phyloP scores from a whole-genome alignment of 2,888 invertebrate species.

The Danaus chrysippus region DNA sequence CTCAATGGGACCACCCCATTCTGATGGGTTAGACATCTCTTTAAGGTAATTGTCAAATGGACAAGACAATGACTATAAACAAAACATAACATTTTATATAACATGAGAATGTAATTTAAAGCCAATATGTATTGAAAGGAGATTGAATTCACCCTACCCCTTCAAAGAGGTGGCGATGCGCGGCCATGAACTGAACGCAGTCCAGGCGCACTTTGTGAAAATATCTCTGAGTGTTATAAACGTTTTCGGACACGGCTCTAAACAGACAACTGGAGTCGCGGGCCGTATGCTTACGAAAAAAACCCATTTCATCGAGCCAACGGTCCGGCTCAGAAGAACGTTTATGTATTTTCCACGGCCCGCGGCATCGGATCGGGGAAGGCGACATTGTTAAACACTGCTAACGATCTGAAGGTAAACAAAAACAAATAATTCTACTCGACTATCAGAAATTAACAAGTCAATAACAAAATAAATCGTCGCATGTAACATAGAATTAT shows the following conservation, averaged over 20 bases:
- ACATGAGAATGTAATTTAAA: slow-evolving; percentile 1
- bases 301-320: slow-evolving; percentile 88
- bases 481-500: slow-evolving; percentile 10
- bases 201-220: slow-evolving; percentile 86
- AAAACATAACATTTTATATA: slow-evolving; percentile 42
- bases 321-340: slow-evolving; percentile 81
- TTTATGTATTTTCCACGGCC: slow-evolving; percentile 72
- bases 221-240: slow-evolving; percentile 83
- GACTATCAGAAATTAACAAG: slow-evolving; percentile 16
- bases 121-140: slow-evolving; percentile 28
- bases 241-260: slow-evolving; percentile 92
- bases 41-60: slow-evolving; percentile 83
- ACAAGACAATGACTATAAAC: slow-evolving; percentile 79
- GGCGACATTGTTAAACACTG: slow-evolving; percentile 63
- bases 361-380: slow-evolving; percentile 70
- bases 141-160: slow-evolving; percentile 65
- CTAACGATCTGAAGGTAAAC: slow-evolving; percentile 74
- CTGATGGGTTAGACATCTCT: slow-evolving; percentile 83
- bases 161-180: slow-evolving; percentile 81
- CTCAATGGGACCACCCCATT: slow-evolving; percentile 84
- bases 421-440: slow-evolving; percentile 71
- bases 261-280: slow-evolving; percentile 94
- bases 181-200: slow-evolving; percentile 85
- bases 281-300: slow-evolving; percentile 92
- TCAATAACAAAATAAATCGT: slow-evolving; percentile 9